Evolutionary conservation across 2,888 invertebrate genomes (phyloP).

Genomic region (Eupithecia pulchellata): DNA sequence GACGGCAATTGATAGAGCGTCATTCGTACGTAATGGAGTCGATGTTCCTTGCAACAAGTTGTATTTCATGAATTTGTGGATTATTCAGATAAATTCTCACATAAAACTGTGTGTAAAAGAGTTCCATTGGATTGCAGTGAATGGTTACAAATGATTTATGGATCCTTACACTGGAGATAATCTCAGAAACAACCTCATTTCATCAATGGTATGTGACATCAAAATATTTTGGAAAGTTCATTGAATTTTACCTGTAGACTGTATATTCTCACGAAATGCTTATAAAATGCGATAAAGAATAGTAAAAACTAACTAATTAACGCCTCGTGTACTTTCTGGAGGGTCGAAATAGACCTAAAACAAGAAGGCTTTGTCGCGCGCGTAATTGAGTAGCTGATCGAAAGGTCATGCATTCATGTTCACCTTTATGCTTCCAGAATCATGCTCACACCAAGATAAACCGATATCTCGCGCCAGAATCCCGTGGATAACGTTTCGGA

Average conservation of each 20-base stretch:
- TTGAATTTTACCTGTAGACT: slow-evolving; percentile 57
- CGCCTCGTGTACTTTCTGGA: slow-evolving; percentile 27
- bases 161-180: slow-evolving; percentile 62
- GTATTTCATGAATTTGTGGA: slow-evolving; percentile 64
- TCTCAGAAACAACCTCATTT: slow-evolving; percentile 74
- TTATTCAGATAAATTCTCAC: slow-evolving; percentile 66
- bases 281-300: slow-evolving; percentile 40
- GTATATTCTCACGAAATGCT: slow-evolving; percentile 43
- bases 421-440: slow-evolving; percentile 77
- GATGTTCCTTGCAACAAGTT: slow-evolving; percentile 73
- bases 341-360: slow-evolving; percentile 50
- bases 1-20: slow-evolving; percentile 83
- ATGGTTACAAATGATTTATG: slow-evolving; percentile 66
- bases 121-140: slow-evolving; percentile 72
- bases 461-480: slow-evolving; percentile 43
- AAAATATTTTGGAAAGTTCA: slow-evolving; percentile 86
- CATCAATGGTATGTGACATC: slow-evolving; percentile 84
- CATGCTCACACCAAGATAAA: slow-evolving; percentile 55
- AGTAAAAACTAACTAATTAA: slow-evolving; percentile 38
- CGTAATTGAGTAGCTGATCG: slow-evolving; percentile 84
- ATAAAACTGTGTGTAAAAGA: slow-evolving; percentile 64
- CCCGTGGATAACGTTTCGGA: slow-evolving; percentile 37
- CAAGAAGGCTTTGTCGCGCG: slow-evolving; percentile 78
- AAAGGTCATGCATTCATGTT: slow-evolving; percentile 83
- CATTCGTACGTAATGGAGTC: slow-evolving; percentile 89